Base-by-base conservation (phyloP, 2,797 vertebrate genomes). In the Denticeps clupeoides region DNA sequence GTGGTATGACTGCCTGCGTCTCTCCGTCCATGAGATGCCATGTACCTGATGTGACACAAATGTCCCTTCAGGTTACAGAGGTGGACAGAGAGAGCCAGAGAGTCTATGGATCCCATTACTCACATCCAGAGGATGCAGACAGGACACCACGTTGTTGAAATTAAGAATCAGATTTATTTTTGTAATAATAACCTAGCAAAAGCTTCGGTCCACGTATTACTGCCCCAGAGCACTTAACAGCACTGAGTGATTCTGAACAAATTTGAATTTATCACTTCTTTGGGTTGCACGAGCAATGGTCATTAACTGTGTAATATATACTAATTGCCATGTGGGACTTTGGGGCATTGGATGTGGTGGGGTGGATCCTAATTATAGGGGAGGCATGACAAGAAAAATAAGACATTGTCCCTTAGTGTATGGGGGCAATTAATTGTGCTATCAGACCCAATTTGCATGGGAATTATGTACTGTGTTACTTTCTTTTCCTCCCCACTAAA, bases 291-390 rank as follows among this genome's bases (percentile, higher is more conserved):
- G 63, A 53, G 55, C 45, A 38, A 56, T 41, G 40, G 57, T 68
- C 61, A 66, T 69, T 69, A 66, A 61, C 50, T 66, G 59, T 63
- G 59, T 64, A 69, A 69, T 69, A 63, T 49, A 68, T 55, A 68
- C 54, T 72, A 69, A 69, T 69, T 65, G 63, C 48, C 53, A 60
- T 28, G 27, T 47, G 55, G 59, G 55, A 62, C 46, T 47, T 27
- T 46, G 38, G 53, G 50, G 55, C 44, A 46, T 57, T 56, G 44
- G 24, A 45, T 51, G 59, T 40, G 43, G 38, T 8, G 28, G 31
- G 56, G 29, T 63, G 48, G 47, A 19, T 52, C 41, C 52, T 63
- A 60, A 63, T 63, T 56, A 48, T 52, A 27, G 43, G 29, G 24
- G 50, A 58, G 50, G 55, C 47, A 56, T 52, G 19, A 56, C 59